Conservation (phyloP, 1,140 invertebrate species). For the Agrypnia vestita region DNA sequence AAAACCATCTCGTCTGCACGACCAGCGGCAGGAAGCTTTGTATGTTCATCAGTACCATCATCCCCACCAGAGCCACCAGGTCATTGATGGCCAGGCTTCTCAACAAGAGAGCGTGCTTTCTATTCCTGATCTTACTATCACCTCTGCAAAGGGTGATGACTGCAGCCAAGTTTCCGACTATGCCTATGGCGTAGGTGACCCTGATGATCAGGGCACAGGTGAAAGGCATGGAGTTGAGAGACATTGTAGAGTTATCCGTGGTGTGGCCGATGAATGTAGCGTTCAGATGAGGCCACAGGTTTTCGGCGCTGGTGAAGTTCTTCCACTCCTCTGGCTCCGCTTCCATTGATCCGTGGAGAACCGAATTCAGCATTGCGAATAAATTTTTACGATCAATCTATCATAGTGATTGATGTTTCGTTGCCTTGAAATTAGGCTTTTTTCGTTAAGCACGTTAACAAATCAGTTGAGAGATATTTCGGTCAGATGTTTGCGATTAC, state of each 20-base stretch:
- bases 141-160: slow-evolving; percentile 67
- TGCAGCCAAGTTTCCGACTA: slow-evolving; percentile 68
- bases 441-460: no score
- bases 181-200: slow-evolving; percentile 68
- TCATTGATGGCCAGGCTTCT: slow-evolving; percentile 85
- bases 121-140: slow-evolving; percentile 79
- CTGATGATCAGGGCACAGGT: slow-evolving; percentile 48
- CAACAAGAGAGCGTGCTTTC: slow-evolving; percentile 86
- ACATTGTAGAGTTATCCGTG: slow-evolving; percentile 35
- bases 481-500: no score
- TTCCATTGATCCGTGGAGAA: slow-evolving; percentile 43
- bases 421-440: no score
- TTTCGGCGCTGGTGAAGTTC: slow-evolving; percentile 29
- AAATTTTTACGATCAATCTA: no score
- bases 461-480: no score
- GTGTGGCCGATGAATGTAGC: slow-evolving; percentile 15
- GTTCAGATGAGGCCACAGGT: slow-evolving; percentile 37
- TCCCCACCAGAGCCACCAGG: slow-evolving; percentile 82
- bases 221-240: slow-evolving; percentile 36
- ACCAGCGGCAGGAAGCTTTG: slow-evolving; percentile 66
- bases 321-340: slow-evolving; percentile 30
- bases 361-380: slow-evolving; percentile 36
- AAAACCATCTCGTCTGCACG: slow-evolving; percentile 72
- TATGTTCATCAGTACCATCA: slow-evolving; percentile 73
- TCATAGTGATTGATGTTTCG: no score